These are phyloP conservation scores for Pachydiplax longipennis DNA, from an alignment of 2,888 invertebrate genomes.

Conservation along the genomic window DNA sequence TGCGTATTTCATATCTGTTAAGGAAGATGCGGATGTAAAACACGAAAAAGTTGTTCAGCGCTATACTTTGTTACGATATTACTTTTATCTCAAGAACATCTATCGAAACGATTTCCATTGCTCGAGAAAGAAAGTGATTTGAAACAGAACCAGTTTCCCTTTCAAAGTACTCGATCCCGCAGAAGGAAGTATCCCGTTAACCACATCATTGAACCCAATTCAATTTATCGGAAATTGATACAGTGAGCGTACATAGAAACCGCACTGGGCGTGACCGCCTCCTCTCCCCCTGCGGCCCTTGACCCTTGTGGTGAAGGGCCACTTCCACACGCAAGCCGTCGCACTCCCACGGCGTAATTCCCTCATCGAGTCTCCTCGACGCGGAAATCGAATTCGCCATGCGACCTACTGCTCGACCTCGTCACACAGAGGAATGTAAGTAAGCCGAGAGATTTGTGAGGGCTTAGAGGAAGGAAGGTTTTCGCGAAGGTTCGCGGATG, in stretches of 20 bases:
- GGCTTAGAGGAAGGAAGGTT: not conserved
- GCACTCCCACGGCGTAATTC: not conserved
- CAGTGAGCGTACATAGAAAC: not conserved
- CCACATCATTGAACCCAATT: not conserved
- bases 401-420: not conserved
- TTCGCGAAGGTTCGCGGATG: no score
- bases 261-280: not conserved
- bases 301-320: not conserved
- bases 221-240: not conserved
- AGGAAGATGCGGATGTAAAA: no score
- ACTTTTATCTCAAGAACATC: no score
- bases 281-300: not conserved
- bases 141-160: no score
- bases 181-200: no score
- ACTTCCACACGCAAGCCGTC: not conserved
- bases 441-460: not conserved
- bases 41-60: no score
- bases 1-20: no score
- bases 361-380: not conserved
- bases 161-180: no score
- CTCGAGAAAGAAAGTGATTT: no score
- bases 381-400: not conserved
- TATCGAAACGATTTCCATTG: no score
- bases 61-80: no score
- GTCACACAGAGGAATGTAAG: not conserved